Conservation (phyloP, 2,113 vertebrate species). For the Cariama cristata region DNA sequence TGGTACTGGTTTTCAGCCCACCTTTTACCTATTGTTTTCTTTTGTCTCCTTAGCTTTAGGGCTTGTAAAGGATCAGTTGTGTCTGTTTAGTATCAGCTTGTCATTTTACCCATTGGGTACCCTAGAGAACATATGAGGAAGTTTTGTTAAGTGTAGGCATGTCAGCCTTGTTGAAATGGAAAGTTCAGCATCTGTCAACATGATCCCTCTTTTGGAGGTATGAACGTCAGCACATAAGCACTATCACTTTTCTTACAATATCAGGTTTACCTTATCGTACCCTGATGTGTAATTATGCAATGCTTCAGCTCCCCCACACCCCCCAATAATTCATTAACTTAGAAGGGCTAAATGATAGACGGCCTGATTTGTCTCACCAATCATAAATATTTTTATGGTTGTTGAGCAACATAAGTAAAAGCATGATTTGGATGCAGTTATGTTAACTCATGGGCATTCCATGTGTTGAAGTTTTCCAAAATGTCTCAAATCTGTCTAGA, state of each 20-base stretch:
- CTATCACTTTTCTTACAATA: neutral
- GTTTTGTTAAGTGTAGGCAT: neutral
- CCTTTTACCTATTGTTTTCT: neutral
- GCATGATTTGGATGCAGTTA: neutral
- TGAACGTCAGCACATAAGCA: neutral
- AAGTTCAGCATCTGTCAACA: neutral
- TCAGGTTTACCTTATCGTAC: neutral
- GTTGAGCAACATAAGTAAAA: neutral
- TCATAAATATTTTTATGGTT: neutral
- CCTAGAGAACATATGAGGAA: neutral
- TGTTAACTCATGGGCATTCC: neutral
- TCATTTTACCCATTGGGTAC: neutral
- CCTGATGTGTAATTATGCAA: neutral
- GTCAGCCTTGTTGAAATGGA: neutral
- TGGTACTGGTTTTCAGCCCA: neutral
- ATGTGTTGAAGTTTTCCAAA: neutral
- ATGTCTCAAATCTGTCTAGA: neutral
- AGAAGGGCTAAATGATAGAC: neutral
- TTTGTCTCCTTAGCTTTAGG: neutral
- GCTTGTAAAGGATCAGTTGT: neutral
- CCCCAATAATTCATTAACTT: neutral
- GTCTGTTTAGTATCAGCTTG: neutral
- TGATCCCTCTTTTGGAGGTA: neutral
- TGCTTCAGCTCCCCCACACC: neutral
- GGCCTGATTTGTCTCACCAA: neutral